A percentile compares a stretch with the other conserved stretches of the same genome.
Evolutionary conservation across 2,113 vertebrate genomes (phyloP).

Genomic region (Barbus barbus): DNA sequence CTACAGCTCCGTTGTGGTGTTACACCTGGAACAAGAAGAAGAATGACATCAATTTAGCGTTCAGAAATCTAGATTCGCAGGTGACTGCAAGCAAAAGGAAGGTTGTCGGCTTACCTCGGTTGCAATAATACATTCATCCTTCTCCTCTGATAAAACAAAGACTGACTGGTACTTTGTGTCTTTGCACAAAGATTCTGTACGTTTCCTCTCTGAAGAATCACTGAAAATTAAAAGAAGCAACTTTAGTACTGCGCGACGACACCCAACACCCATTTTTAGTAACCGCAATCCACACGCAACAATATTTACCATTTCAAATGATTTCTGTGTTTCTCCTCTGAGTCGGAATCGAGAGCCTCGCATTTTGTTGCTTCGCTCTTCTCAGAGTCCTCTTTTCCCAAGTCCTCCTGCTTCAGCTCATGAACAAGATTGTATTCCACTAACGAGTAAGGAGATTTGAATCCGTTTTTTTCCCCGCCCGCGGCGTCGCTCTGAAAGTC

Average conservation of each 20-base stretch:
- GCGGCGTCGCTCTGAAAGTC: constrained; percentile 86
- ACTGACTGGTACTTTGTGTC: constrained; percentile 99
- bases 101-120: constrained; percentile 87
- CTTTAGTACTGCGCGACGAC: constrained; percentile 44
- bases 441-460: constrained; percentile 86
- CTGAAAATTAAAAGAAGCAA: constrained; percentile 66
- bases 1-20: constrained; percentile 79
- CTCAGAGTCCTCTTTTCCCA: constrained; percentile 77
- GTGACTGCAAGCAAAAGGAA: background rate
- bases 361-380: constrained; percentile 79
- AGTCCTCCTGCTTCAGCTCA: constrained; percentile 84
- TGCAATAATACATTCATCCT: constrained; percentile 97
- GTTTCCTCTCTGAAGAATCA: constrained; percentile 82
- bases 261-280: background rate
- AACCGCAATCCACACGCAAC: background rate
- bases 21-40: constrained; percentile 82
- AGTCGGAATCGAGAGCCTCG: constrained; percentile 77
- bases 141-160: constrained; percentile 95
- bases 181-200: constrained; percentile 82
- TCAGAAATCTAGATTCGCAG: background rate
- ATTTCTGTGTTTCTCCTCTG: constrained; percentile 81
- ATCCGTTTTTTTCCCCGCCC: constrained; percentile 82
- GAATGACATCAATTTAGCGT: constrained; percentile 14
- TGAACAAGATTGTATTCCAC: constrained; percentile 97
- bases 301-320: constrained; percentile 82